phyloP scores from a whole-genome alignment of 2,888 invertebrate species.

The Torymus aiolomorphi region DNA sequence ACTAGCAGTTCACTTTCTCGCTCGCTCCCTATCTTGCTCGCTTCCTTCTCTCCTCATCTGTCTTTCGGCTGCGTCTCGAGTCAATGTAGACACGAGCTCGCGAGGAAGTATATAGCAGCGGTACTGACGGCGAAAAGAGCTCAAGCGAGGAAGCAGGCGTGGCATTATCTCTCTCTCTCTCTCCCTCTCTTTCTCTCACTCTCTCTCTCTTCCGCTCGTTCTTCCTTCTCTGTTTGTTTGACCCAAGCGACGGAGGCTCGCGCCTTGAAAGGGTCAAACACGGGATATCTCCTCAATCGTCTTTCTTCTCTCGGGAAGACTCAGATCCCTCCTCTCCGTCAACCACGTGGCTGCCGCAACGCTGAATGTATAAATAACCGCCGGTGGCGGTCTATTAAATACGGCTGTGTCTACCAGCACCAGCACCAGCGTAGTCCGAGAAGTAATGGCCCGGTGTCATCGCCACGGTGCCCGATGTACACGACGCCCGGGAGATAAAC shows the following conservation, averaged over 20 bases:
- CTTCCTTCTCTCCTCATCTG: slow-evolving; percentile 14
- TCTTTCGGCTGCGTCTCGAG: background rate
- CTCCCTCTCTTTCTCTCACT: slow-evolving; percentile 17
- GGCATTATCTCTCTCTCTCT: slow-evolving; percentile 10
- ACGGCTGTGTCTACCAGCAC: slow-evolving; percentile 39
- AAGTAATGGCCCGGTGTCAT: slow-evolving; percentile 50
- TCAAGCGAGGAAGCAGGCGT: background rate
- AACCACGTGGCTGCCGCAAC: slow-evolving; percentile 62
- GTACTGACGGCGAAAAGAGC: slow-evolving; percentile 20
- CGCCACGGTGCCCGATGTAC: slow-evolving; percentile 40
- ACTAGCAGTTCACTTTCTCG: background rate
- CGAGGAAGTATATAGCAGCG: background rate
- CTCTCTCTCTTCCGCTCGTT: background rate
- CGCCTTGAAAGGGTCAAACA: slow-evolving; percentile 63
- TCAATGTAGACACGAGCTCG: slow-evolving; percentile 19
- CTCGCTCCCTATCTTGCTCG: background rate
- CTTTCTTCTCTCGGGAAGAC: slow-evolving; percentile 21
- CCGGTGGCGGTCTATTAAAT: slow-evolving; percentile 65
- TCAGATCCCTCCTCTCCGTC: slow-evolving; percentile 23
- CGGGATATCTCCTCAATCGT: background rate
- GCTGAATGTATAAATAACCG: slow-evolving; percentile 70
- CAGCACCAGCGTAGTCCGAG: slow-evolving; percentile 41
- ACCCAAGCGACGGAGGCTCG: slow-evolving; percentile 45
- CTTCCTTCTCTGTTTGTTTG: slow-evolving; percentile 10
- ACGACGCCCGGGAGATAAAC: slow-evolving; percentile 33